Evolutionary conservation across 1,140 invertebrate genomes (phyloP).

Genomic region (Sesamia nonagrioides): DNA sequence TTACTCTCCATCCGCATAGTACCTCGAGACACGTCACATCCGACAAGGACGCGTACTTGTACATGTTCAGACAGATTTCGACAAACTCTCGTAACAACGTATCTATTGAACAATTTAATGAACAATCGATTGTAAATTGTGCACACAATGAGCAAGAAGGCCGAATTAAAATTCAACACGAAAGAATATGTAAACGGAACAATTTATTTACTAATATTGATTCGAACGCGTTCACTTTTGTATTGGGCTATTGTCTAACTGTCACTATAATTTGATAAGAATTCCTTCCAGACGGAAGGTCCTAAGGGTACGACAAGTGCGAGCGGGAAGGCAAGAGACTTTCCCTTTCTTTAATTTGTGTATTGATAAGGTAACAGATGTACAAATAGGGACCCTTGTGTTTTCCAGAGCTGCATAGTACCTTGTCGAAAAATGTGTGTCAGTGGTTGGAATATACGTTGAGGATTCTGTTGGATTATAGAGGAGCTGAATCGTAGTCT

Average conservation of each 20-base stretch:
- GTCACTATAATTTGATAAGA: conserved; percentile 32
- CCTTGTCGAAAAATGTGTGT: conserved; percentile 2
- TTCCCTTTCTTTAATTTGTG: conserved; percentile 36
- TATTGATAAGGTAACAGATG: conserved; percentile 43
- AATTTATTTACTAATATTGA: conserved; percentile 27
- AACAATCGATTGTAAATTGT: background rate
- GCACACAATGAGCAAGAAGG: conserved; percentile 21
- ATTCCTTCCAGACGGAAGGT: background rate
- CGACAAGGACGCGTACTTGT: conserved; percentile 29
- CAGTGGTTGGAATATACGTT: background rate
- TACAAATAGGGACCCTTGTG: conserved; percentile 2
- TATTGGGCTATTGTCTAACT: conserved; percentile 32
- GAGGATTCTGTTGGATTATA: background rate
- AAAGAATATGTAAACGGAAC: conserved; percentile 13
- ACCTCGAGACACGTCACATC: conserved; percentile 43
- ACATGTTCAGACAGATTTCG: background rate
- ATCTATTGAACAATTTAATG: background rate
- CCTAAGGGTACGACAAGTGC: background rate
- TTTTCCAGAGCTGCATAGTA: background rate
- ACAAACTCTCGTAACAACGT: background rate
- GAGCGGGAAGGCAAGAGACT: background rate
- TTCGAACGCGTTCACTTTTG: conserved; percentile 28
- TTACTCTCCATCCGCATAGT: conserved; percentile 55
- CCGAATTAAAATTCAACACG: conserved; percentile 36
- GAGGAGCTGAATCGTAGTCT: background rate